A percentile compares a stretch with the other conserved stretches of the same genome.
Conservation (phyloP, 30 jellyfish, hydroid and myxozoan species). For the Turritopsis dohrnii region DNA sequence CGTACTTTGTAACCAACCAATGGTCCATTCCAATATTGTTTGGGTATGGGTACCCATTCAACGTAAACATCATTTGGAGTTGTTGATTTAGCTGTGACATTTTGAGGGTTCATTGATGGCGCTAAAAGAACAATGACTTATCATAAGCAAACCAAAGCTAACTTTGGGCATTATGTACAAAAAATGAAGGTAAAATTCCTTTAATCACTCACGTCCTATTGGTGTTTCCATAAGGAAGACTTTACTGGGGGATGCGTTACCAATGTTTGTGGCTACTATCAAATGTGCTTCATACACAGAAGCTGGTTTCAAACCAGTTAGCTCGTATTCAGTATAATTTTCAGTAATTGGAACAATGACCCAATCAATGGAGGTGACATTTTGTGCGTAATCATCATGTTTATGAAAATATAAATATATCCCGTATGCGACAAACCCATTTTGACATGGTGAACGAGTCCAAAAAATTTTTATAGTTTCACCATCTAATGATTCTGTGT, state of each 20-base stretch:
- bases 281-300: not conserved
- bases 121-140: not conserved
- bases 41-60: slow-evolving; percentile 8
- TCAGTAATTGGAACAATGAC: not conserved
- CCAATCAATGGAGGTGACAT: not conserved
- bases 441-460: not conserved
- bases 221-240: not conserved
- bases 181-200: too few relatives aligned
- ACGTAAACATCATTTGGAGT: slow-evolving; percentile 10
- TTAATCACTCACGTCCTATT: not conserved
- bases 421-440: not conserved
- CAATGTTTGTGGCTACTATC: not conserved
- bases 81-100: not conserved
- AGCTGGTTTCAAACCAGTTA: not conserved
- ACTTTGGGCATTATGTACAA: too few relatives aligned
- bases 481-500: not conserved
- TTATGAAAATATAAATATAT: not conserved
- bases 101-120: slow-evolving; percentile 7
- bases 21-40: slow-evolving; percentile 16
- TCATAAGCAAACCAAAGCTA: not conserved
- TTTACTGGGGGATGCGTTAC: not conserved
- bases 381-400: not conserved
- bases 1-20: slow-evolving; percentile 13
- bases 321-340: not conserved
- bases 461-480: not conserved